Base-by-base conservation (phyloP, 2,888 invertebrate species). In the Lissocephala sabroskyi region DNA sequence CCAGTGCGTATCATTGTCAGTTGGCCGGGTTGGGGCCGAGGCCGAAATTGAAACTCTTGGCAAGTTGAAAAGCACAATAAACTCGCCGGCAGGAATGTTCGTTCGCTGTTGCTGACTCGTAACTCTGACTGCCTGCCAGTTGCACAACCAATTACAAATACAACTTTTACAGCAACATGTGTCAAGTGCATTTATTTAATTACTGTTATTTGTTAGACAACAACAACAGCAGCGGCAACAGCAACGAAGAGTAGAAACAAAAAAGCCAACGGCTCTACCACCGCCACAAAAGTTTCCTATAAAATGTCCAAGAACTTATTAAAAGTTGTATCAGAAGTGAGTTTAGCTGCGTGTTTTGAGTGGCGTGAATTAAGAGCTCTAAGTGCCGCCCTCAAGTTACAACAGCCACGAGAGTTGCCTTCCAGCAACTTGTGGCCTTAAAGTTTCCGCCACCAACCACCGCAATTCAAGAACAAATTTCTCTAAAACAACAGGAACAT, bases 121-220 rank as follows among this genome's bases (percentile, higher is more conserved):
- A 6, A 23, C 39, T 43, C 37, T 37, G 10, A n/a, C 32, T 41
- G 3, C 7, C 18, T 39, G 45, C 32, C 19, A 37, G 35, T 41
- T 49, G 17, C 16, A 39, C 40, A 45, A 35, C 41, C 39, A 61
- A 61, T 60, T 54, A 52, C 36, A 37, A 11, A 19, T 42, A 32
- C 56, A 56, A 59, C 52, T 62, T 50, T 42, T 46, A 23, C 36
- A 23, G 42, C 49, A 62, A 54, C 60, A 60, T 63, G 58, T 60
- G 63, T 64, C 63, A 58, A 63, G 58, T 56, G 45, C 53, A 50
- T 58, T 58, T 58, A 60, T 58, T 63, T 60, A 63, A 64, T 63
- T 63, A 52, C 39, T 42, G 53, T 23, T 23, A 51, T 57, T 60
- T 46, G 53, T 49, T 51, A 10, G 30, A 11, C 30, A 30, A 30